Evolutionary conservation across 2,888 invertebrate species (phyloP).

Genomic region (Eucriotettix oculatus): DNA sequence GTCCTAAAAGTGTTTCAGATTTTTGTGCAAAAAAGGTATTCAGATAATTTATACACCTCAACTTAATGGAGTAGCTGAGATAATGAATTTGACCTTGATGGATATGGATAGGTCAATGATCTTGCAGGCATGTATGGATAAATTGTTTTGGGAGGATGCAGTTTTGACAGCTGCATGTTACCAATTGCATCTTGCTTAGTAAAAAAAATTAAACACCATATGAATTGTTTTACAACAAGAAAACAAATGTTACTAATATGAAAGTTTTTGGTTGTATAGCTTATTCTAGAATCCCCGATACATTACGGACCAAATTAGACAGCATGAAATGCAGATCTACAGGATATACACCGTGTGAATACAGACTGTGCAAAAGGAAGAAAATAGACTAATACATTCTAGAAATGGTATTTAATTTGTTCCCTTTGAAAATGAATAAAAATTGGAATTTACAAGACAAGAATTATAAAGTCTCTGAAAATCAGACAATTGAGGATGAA

Average conservation of each 20-base stretch:
- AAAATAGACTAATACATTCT: no score
- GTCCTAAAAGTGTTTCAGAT: no score
- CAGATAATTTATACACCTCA: not conserved
- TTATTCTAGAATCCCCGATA: not conserved
- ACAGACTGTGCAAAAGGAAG: no score
- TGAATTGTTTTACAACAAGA: conserved; percentile 22
- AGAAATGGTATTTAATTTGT: no score
- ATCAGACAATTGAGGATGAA: not conserved
- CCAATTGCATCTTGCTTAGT: conserved; percentile 15
- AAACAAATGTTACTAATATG: conserved; percentile 19
- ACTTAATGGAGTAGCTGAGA: not conserved
- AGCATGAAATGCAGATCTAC: not conserved
- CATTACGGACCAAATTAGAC: not conserved
- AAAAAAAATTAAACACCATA: conserved; percentile 23
- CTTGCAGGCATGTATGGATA: not conserved
- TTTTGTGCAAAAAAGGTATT: not conserved
- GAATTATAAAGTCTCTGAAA: not conserved
- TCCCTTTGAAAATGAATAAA: not conserved
- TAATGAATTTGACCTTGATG: not conserved
- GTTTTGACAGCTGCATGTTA: conserved; percentile 20
- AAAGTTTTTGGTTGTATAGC: conserved; percentile 21
- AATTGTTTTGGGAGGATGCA: conserved; percentile 11
- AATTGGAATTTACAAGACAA: not conserved
- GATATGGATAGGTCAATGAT: not conserved
- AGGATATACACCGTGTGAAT: not conserved